phyloP scores from a whole-genome alignment of 2,113 vertebrate species.

The Pachypanchax playfairii region DNA sequence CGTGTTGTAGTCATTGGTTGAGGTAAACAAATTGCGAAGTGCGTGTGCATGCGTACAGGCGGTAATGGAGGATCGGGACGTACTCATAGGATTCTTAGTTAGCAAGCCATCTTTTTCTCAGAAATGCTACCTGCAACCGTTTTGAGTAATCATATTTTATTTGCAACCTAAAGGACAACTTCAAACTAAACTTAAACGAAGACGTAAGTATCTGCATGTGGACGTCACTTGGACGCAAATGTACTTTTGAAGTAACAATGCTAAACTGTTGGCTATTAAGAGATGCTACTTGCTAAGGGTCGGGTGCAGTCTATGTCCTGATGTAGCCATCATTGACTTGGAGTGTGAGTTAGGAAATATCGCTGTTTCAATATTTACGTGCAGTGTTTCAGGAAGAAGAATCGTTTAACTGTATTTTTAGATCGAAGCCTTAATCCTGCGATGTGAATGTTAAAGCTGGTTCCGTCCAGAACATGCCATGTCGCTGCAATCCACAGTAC shows the following conservation, averaged over 20 bases:
- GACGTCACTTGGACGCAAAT: not conserved
- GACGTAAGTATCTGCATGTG: conserved; percentile 39
- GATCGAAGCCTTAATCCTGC: no score
- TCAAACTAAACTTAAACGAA: conserved; percentile 3
- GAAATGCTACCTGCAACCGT: not conserved
- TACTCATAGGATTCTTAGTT: conserved; percentile 31
- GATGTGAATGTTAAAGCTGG: not conserved
- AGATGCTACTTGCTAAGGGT: conserved; percentile 3
- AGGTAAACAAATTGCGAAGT: conserved; percentile 70
- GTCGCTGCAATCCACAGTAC: not conserved
- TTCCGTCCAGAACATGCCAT: not conserved
- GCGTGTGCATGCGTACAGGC: conserved; percentile 54
- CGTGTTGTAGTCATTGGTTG: no score
- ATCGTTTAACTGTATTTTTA: no score
- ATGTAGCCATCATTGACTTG: not conserved
- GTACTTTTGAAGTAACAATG: conserved; percentile 40
- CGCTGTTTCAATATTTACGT: not conserved
- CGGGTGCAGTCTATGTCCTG: conserved; percentile 48
- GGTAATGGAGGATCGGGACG: conserved; percentile 61
- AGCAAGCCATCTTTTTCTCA: conserved; percentile 30
- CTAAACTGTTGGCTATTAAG: conserved; percentile 41
- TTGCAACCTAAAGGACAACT: not conserved
- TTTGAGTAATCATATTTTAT: not conserved
- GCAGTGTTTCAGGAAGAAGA: not conserved
- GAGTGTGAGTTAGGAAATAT: not conserved